Percentiles rank a stretch among this genome's conserved stretches.
These are phyloP conservation scores for Cistogaster globosa DNA, from an alignment of 2,888 invertebrate genomes.

Conservation along the genomic window DNA sequence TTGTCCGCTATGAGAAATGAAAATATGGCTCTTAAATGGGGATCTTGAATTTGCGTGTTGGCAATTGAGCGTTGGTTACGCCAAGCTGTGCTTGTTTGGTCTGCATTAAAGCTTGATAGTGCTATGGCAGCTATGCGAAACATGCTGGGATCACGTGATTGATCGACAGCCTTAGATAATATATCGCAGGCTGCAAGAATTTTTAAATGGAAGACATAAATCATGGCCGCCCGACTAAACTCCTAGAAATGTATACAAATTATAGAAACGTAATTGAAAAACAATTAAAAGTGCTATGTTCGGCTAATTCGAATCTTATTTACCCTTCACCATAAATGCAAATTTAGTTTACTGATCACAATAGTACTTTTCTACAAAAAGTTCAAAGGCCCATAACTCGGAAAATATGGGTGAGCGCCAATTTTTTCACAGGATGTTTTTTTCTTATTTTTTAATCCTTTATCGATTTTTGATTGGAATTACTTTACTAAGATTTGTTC, in stretches of 20 bases:
- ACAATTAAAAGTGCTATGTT: too few species aligned
- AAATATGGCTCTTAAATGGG: slow-evolving; percentile 95
- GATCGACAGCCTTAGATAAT: slow-evolving; percentile 88
- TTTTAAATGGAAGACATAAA: slow-evolving; percentile 95
- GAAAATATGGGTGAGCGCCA: too few species aligned
- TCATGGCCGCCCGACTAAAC: slow-evolving; percentile 93
- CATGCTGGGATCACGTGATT: slow-evolving; percentile 79
- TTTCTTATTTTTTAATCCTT: too few species aligned
- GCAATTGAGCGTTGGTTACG: slow-evolving; percentile 89
- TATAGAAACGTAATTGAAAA: not conserved
- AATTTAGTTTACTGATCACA: too few species aligned
- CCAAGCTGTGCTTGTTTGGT: slow-evolving; percentile 90
- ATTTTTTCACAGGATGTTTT: too few species aligned
- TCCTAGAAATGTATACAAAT: slow-evolving; percentile 80
- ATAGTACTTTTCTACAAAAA: too few species aligned
- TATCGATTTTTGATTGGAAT: too few species aligned
- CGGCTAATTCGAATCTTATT: too few species aligned
- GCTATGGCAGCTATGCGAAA: slow-evolving; percentile 88
- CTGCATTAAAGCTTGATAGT: slow-evolving; percentile 92
- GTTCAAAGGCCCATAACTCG: too few species aligned
- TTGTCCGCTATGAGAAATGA: slow-evolving; percentile 93
- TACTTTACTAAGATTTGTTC: too few species aligned
- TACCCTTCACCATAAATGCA: too few species aligned
- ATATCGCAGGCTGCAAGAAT: slow-evolving; percentile 93
- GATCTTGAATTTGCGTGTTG: slow-evolving; percentile 91